Base-by-base conservation (phyloP, 2,113 vertebrate genomes). In the Elgaria multicarinata region DNA sequence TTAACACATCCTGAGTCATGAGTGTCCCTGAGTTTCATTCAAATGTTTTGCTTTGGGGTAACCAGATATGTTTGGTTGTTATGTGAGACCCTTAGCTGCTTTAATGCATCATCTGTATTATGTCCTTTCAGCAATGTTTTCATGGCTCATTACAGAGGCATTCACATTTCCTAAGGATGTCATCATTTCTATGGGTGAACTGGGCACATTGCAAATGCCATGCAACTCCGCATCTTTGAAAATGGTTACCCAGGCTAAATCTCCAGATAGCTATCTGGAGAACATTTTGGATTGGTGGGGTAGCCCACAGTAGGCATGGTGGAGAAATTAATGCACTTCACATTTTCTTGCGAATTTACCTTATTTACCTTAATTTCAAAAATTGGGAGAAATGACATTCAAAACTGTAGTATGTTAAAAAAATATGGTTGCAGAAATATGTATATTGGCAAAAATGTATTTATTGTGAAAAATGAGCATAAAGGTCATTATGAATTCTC, bases 121-220 rank as follows among this genome's bases (percentile, higher is more conserved):
- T 71, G 33, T 85, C 88, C 78, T 81, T 46, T 46, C 58, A 78
- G 55, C 10, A 93, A 92, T 87, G 1, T 44, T 42, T 92, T 93
- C 76, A 28, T 53, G 77, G 50, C 26, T 93, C 6, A 3, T 80
- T 90, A 76, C 55, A 89, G 42, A 88, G 78, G 77, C 42, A 42
- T 10, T 77, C 42, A 14, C 0, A 46, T 92, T 92, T 94, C 28
- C 26, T 71, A 86, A 7, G 5, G 10, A 53, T 85, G 14, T 33
- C 90, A 83, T 66, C 16, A 83, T 66, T 83, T 92, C 85, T 82
- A 85, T 67, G 85, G 3, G 33, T 83, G 72, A 92, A 92, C 42
- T 62, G 28, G 5, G 1, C 2, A 67, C 46, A 10, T 79, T 92
- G 58, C 87, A 44, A 91, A 82, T 81, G 77, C 13, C 24, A 81